Percentiles rank a stretch among this genome's conserved stretches.
Evolutionary conservation across 2,797 vertebrate genomes (phyloP).

Genomic region (Anolis apletophallus): DNA sequence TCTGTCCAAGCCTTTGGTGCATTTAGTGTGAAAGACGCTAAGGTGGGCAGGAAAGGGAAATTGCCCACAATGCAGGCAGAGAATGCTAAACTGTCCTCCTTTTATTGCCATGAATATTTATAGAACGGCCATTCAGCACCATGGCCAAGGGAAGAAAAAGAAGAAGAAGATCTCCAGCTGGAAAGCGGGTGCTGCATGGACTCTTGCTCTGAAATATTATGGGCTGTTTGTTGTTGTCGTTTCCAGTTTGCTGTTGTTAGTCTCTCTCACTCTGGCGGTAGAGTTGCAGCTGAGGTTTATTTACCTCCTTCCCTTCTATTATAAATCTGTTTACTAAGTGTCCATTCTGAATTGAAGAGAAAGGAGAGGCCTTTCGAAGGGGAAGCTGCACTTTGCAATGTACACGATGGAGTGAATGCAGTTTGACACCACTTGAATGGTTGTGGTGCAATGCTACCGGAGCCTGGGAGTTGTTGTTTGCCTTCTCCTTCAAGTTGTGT

Average conservation of each 20-base stretch:
- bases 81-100: too few species aligned
- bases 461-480: too few species aligned
- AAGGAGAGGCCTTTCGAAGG: neutral
- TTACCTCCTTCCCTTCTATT: neutral
- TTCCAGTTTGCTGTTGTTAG: rapidly evolving
- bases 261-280: neutral
- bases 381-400: neutral
- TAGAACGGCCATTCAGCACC: neutral
- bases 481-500: too few species aligned
- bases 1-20: neutral
- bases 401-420: too few species aligned
- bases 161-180: too few species aligned
- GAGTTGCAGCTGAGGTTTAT: too few species aligned
- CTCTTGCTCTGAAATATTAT: rapidly evolving
- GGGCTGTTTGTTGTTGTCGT: rapidly evolving
- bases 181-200: neutral
- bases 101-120: neutral
- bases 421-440: too few species aligned
- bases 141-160: neutral
- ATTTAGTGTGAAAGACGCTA: rapidly evolving
- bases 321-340: neutral
- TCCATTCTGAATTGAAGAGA: neutral
- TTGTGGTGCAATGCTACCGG: too few species aligned
- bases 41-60: neutral
- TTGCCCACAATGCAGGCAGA: neutral